A percentile compares a stretch with the other conserved stretches of the same genome.
Evolutionary conservation across 2,113 vertebrate species (phyloP).

Genomic region (Mohoua ochrocephala): DNA sequence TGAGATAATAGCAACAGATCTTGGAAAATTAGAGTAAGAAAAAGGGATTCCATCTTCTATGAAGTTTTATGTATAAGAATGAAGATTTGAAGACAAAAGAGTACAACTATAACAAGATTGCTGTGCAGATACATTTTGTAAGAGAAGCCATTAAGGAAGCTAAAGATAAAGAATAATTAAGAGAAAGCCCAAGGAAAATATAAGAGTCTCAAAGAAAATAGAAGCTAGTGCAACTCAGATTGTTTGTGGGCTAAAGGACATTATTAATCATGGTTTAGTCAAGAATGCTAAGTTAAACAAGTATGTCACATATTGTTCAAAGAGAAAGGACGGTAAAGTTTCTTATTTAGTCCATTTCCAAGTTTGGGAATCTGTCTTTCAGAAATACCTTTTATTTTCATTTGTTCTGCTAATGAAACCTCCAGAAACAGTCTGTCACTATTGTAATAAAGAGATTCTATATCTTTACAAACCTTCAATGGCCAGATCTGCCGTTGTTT

Average conservation of each 20-base stretch:
- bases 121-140: neutral
- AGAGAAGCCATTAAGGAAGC: neutral
- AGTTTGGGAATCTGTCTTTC: neutral
- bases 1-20: neutral
- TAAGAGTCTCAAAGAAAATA: neutral
- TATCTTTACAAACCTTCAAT: slow-evolving; percentile 86
- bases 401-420: neutral
- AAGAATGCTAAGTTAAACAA: neutral
- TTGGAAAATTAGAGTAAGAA: neutral
- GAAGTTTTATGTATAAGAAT: neutral
- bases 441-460: neutral
- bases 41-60: neutral
- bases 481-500: slow-evolving; percentile 87
- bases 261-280: neutral
- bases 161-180: neutral
- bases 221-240: neutral
- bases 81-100: neutral
- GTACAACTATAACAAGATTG: neutral
- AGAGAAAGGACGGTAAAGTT: neutral
- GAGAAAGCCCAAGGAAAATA: neutral
- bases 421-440: neutral
- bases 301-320: neutral
- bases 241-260: neutral
- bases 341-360: neutral
- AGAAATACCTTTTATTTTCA: neutral